These are phyloP conservation scores for Zygaena filipendulae DNA, from an alignment of 2,888 invertebrate genomes.

Conservation along the genomic window DNA sequence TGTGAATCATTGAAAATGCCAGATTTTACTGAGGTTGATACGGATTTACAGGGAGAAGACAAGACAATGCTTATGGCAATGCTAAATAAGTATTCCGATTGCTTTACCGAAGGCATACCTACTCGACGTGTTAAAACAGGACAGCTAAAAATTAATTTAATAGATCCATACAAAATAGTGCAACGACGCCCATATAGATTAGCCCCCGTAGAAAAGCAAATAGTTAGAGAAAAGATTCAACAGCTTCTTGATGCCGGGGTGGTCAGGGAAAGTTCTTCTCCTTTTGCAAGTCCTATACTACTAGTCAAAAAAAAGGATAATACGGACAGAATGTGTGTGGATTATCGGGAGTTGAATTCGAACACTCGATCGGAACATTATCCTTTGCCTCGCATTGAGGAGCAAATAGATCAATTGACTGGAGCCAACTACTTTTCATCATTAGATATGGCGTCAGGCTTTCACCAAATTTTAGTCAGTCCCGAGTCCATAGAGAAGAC, in stretches of 20 bases:
- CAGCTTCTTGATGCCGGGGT: constrained; percentile 22
- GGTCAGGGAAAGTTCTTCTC: constrained; percentile 22
- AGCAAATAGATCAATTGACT: constrained; percentile 18
- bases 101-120: constrained; percentile 20
- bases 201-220: constrained; percentile 20
- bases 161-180: constrained; percentile 19
- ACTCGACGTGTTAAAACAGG: constrained; percentile 21
- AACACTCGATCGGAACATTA: constrained; percentile 20
- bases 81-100: constrained; percentile 17
- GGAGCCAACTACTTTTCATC: constrained; percentile 12
- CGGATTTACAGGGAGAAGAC: too few relatives aligned
- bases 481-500: constrained; percentile 20
- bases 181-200: constrained; percentile 22
- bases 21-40: constrained; percentile 13
- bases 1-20: too few relatives aligned
- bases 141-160: constrained; percentile 17
- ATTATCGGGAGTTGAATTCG: constrained; percentile 17
- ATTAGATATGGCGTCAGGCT: constrained; percentile 20
- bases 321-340: too few relatives aligned
- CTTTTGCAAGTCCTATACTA: constrained; percentile 23
- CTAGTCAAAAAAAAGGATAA: constrained; percentile 23
- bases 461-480: constrained; percentile 20
- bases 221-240: neutral
- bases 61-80: too few relatives aligned
- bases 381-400: too few relatives aligned